Evolutionary conservation across 2,113 vertebrate species (phyloP).

Genomic region (Chionomys nivalis): DNA sequence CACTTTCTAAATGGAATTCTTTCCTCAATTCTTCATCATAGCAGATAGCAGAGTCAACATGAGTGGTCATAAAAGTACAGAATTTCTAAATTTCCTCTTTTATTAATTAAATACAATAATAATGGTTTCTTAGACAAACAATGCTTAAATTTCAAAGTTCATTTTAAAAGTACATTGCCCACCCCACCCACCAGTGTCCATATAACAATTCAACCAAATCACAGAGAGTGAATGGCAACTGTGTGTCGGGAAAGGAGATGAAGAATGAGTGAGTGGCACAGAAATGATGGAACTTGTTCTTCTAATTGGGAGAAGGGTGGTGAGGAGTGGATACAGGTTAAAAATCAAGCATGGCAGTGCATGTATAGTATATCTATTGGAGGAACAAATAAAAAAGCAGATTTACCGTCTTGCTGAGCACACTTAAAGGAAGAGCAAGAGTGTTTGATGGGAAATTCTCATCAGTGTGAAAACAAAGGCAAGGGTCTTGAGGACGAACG

Average conservation of each 20-base stretch:
- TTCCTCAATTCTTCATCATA: background rate
- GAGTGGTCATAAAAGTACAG: background rate
- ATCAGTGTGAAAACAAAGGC: background rate
- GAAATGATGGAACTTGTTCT: background rate
- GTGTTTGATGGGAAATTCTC: background rate
- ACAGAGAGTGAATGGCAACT: fast-evolving
- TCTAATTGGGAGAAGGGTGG: fast-evolving
- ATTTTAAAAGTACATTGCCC: background rate
- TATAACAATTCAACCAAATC: background rate
- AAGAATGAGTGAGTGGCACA: fast-evolving
- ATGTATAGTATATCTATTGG: fast-evolving
- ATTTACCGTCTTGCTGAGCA: background rate
- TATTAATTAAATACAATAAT: background rate
- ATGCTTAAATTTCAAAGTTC: background rate
- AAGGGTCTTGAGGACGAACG: fast-evolving
- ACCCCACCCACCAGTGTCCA: background rate
- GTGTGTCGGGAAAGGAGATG: fast-evolving
- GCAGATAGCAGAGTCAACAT: background rate
- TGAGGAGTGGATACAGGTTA: fast-evolving
- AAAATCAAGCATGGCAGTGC: background rate
- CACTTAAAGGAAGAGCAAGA: fast-evolving
- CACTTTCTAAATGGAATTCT: fast-evolving
- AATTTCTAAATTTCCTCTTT: background rate
- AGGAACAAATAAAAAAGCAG: fast-evolving
- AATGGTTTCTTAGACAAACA: background rate